These are phyloP conservation scores for Hyphantria cunea DNA, from an alignment of 1,140 invertebrate genomes.

Conservation along the genomic window DNA sequence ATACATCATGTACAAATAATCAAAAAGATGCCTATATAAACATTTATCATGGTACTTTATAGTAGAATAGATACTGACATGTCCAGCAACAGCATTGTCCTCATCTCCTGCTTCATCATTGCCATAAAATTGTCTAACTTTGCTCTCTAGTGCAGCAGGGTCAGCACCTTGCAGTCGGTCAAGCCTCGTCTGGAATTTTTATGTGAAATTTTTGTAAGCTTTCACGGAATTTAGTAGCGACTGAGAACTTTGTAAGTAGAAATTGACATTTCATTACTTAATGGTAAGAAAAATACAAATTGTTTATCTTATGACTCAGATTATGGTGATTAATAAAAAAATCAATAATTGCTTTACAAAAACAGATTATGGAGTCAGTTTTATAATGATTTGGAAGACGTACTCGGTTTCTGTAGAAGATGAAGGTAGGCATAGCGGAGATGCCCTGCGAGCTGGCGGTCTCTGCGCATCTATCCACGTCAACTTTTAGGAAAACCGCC, in stretches of 20 bases:
- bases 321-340: too few species aligned
- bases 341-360: too few species aligned
- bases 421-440: slow-evolving; percentile 98
- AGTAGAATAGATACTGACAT: slow-evolving; percentile 85
- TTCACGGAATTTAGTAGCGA: not conserved
- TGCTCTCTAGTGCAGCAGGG: slow-evolving; percentile 89
- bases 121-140: slow-evolving; percentile 94
- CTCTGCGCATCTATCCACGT: slow-evolving; percentile 94
- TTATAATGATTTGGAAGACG: slow-evolving; percentile 28
- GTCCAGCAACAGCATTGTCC: slow-evolving; percentile 87
- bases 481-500: slow-evolving; percentile 97
- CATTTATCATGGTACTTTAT: not conserved
- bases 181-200: slow-evolving; percentile 87
- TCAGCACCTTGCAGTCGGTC: slow-evolving; percentile 94
- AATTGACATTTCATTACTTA: not conserved
- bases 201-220: too few species aligned
- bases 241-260: not conserved
- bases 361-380: not conserved
- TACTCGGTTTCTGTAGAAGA: slow-evolving; percentile 95
- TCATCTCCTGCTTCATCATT: slow-evolving; percentile 84
- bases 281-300: too few species aligned
- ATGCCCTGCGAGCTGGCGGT: slow-evolving; percentile 93
- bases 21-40: too few species aligned
- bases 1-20: not conserved
- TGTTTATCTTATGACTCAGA: too few species aligned